phyloP scores from a whole-genome alignment of 2,113 vertebrate genomes.

The Dromiciops gliroides region DNA sequence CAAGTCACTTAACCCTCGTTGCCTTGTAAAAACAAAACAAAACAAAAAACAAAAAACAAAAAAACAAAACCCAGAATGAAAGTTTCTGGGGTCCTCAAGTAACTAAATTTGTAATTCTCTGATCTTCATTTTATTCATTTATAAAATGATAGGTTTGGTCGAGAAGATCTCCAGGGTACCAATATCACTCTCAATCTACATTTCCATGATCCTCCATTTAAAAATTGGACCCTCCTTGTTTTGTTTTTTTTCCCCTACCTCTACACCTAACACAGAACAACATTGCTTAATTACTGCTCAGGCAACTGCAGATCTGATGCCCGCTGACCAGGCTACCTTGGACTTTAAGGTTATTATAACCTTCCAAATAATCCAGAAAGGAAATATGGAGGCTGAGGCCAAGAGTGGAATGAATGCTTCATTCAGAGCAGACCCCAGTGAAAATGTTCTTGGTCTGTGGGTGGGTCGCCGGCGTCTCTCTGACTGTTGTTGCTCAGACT shows the following conservation, averaged over 20 bases:
- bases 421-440: background rate
- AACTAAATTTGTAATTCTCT: background rate
- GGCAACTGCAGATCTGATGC: background rate
- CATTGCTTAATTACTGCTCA: background rate
- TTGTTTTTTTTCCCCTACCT: background rate
- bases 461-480: background rate
- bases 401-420: background rate
- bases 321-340: background rate
- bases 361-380: background rate
- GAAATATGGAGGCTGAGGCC: background rate
- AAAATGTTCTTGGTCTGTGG: background rate
- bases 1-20: too few species aligned
- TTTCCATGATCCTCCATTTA: background rate
- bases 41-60: too few species aligned
- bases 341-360: background rate
- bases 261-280: background rate
- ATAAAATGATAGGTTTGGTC: background rate
- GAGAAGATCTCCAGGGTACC: background rate
- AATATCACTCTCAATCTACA: background rate
- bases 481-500: background rate
- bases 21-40: too few species aligned
- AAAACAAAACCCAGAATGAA: too few species aligned
- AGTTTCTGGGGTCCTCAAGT: too few species aligned
- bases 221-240: background rate
- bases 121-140: background rate